phyloP scores from a whole-genome alignment of 2,113 vertebrate species.

The Perccottus glenii region DNA sequence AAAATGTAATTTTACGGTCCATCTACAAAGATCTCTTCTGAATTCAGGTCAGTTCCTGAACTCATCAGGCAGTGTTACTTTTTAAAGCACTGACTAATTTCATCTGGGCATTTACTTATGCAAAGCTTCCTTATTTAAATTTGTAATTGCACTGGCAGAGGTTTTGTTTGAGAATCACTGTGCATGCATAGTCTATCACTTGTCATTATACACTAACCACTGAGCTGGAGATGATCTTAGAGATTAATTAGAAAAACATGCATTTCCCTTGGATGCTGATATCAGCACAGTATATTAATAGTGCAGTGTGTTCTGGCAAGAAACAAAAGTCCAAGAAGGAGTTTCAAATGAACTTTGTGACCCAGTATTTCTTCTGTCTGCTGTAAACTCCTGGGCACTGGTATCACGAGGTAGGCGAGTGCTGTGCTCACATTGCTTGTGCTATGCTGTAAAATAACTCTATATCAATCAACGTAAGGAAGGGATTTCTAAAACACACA shows the following conservation, averaged over 20 bases:
- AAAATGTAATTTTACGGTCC: conserved; percentile 16
- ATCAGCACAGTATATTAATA: no score
- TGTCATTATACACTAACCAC: conserved; percentile 21
- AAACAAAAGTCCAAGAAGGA: not conserved
- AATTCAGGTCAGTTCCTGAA: not conserved
- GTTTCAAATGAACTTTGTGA: conserved; percentile 1
- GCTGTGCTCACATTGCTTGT: not conserved
- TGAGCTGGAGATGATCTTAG: conserved; percentile 24
- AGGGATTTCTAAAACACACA: no score
- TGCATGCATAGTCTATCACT: conserved; percentile 1
- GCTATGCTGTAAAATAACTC: not conserved
- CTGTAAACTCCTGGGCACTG: not conserved
- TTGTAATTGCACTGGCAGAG: conserved; percentile 17
- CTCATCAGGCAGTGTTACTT: not conserved
- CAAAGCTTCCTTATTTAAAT: conserved; percentile 23
- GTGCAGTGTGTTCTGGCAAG: no score
- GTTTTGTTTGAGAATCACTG: conserved; percentile 21
- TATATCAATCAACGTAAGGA: no score
- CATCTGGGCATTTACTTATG: not conserved
- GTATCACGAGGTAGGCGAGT: not conserved
- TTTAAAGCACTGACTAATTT: not conserved
- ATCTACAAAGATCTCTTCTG: not conserved
- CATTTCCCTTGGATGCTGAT: not conserved
- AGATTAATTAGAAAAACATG: conserved; percentile 8
- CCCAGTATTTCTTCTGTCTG: conserved; percentile 1